Evolutionary conservation across 2,797 vertebrate species (phyloP).

Genomic region (Neopelma chrysocephalum): DNA sequence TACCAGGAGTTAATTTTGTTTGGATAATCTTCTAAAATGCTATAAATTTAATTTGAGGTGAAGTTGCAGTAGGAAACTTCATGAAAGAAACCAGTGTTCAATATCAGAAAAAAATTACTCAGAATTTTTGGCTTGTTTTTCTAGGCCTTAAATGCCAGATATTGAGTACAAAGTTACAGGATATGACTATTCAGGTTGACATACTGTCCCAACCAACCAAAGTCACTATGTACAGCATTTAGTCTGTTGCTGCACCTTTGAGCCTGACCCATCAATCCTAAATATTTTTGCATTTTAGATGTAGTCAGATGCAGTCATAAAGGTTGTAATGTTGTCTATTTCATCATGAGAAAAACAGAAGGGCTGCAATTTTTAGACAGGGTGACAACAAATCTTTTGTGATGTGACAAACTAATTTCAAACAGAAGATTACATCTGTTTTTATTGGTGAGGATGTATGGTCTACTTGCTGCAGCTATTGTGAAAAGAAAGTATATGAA

Average conservation of each 20-base stretch:
- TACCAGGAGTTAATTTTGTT: slow-evolving; percentile 11
- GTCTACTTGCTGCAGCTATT: not conserved
- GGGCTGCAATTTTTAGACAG: not conserved
- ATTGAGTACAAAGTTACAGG: not conserved
- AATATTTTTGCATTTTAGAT: slow-evolving; percentile 5
- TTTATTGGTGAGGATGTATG: not conserved
- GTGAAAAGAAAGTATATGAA: not conserved
- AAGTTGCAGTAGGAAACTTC: not conserved
- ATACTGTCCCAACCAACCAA: not conserved
- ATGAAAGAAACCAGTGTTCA: not conserved
- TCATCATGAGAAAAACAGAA: slow-evolving; percentile 11
- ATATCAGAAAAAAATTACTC: not conserved
- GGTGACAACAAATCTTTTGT: not conserved
- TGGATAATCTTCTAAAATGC: not conserved
- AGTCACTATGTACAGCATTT: slow-evolving; percentile 2
- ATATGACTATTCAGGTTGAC: slow-evolving; percentile 21
- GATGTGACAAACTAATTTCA: not conserved
- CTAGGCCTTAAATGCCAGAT: slow-evolving; percentile 5
- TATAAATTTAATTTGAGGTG: not conserved
- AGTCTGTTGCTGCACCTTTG: not conserved
- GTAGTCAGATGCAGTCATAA: not conserved
- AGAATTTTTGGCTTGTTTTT: slow-evolving; percentile 15
- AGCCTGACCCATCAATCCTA: not conserved
- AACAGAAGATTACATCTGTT: not conserved
- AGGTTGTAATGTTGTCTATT: not conserved